A percentile compares a stretch with the other conserved stretches of the same genome.
Conservation (phyloP, 2,888 invertebrate genomes). For the Clepsis dumicolana region DNA sequence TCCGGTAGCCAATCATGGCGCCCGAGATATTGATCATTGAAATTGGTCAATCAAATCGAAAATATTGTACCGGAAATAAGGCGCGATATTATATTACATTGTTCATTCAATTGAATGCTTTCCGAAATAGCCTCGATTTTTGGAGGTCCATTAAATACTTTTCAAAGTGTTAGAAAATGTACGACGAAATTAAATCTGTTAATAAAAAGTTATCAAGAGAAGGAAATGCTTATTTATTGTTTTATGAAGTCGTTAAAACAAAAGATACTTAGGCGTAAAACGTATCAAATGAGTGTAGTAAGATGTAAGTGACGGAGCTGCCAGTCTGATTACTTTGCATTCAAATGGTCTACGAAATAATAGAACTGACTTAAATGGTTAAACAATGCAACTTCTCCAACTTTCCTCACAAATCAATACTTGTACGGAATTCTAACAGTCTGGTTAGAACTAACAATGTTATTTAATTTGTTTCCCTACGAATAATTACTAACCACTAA, state of each 20-base stretch:
- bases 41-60: slow-evolving; percentile 85
- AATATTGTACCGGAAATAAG: slow-evolving; percentile 83
- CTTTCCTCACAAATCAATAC: background rate
- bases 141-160: slow-evolving; percentile 29
- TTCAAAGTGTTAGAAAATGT: slow-evolving; percentile 6
- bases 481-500: too few relatives aligned
- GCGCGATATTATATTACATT: slow-evolving; percentile 76
- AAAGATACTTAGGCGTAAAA: slow-evolving; percentile 16
- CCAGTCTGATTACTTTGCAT: slow-evolving; percentile 65
- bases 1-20: slow-evolving; percentile 81
- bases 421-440: too few relatives aligned
- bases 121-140: slow-evolving; percentile 57
- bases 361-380: background rate
- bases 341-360: slow-evolving; percentile 58
- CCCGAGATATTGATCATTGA: slow-evolving; percentile 82
- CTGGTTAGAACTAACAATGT: too few relatives aligned
- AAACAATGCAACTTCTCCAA: background rate
- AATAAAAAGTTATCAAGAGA: background rate
- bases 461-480: too few relatives aligned
- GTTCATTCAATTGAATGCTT: slow-evolving; percentile 73
- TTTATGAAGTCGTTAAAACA: slow-evolving; percentile 14
- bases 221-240: background rate
- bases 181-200: background rate
- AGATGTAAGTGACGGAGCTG: slow-evolving; percentile 50
- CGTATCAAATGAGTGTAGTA: slow-evolving; percentile 15